Percentiles rank a stretch among this genome's conserved stretches.
phyloP scores from a whole-genome alignment of 1,140 invertebrate genomes.

The Sinonovacula constricta region DNA sequence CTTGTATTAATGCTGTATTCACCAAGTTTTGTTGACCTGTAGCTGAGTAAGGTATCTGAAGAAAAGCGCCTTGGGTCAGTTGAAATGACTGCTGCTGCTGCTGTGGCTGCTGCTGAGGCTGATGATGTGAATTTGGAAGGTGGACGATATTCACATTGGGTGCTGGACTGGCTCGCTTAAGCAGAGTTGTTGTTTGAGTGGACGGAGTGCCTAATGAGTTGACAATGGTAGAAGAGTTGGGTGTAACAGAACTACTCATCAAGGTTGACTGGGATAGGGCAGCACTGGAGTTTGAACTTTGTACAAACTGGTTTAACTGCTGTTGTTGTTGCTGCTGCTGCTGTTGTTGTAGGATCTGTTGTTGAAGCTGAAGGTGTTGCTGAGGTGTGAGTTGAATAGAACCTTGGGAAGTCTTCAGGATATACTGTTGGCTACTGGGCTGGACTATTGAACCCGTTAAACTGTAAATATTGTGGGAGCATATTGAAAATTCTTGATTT shows the following conservation, averaged over 20 bases:
- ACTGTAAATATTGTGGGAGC: constrained; percentile 13
- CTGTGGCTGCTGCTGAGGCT: constrained; percentile 20
- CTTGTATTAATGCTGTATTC: constrained; percentile 27
- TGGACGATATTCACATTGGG: constrained; percentile 58
- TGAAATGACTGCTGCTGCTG: constrained; percentile 36
- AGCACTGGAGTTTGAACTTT: background rate
- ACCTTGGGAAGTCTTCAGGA: constrained; percentile 31
- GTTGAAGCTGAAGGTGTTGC: constrained; percentile 33
- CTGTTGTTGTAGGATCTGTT: constrained; percentile 36
- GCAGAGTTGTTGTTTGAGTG: constrained; percentile 17
- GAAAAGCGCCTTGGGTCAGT: constrained; percentile 45
- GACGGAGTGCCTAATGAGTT: background rate
- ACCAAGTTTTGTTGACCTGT: constrained; percentile 31
- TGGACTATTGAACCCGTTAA: constrained; percentile 25
- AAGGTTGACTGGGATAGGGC: constrained; percentile 5
- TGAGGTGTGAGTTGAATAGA: constrained; percentile 13
- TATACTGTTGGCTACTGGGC: constrained; percentile 20
- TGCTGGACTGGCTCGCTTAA: constrained; percentile 15
- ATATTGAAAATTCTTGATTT: no score
- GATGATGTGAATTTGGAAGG: constrained; percentile 42
- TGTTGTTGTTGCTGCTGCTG: constrained; percentile 28
- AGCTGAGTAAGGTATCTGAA: constrained; percentile 48
- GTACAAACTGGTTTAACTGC: constrained; percentile 11
- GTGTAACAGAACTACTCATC: constrained; percentile 27
- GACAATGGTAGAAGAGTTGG: constrained; percentile 9